These are phyloP conservation scores for Pristionchus maxplancki DNA, from an alignment of 2,888 invertebrate genomes.

Conservation along the genomic window DNA sequence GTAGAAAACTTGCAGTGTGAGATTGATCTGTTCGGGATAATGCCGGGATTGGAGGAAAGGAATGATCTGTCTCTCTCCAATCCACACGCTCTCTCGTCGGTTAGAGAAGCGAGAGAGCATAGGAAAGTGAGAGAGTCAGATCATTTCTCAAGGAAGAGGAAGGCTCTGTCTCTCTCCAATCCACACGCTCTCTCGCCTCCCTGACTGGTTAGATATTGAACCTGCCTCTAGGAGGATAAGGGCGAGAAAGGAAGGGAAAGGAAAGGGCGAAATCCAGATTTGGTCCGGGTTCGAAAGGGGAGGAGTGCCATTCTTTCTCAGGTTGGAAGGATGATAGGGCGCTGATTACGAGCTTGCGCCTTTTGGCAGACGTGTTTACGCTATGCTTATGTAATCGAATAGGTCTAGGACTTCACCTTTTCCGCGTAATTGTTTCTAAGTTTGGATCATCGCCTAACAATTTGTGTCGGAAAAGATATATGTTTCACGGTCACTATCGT, in stretches of 20 bases:
- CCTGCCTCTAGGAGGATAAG: too few relatives aligned
- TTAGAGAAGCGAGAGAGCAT: too few relatives aligned
- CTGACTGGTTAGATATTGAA: too few relatives aligned
- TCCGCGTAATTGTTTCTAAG: not conserved
- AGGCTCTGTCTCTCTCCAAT: too few relatives aligned
- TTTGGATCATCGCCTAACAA: too few relatives aligned
- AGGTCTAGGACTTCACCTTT: not conserved
- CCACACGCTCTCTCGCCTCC: too few relatives aligned
- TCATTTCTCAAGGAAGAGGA: too few relatives aligned
- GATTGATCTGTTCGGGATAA: constrained; percentile 5
- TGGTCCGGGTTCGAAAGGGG: not conserved
- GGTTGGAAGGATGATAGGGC: not conserved
- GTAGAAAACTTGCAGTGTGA: constrained; percentile 18
- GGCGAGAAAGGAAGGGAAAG: not conserved
- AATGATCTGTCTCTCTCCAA: too few relatives aligned
- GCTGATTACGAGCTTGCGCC: not conserved
- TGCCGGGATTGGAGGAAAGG: not conserved
- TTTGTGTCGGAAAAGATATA: too few relatives aligned
- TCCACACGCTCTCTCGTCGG: too few relatives aligned
- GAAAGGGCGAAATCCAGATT: constrained; percentile 12
- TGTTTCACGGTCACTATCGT: too few relatives aligned
- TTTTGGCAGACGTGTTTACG: not conserved
- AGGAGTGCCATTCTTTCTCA: constrained; percentile 27
- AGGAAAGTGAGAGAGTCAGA: too few relatives aligned
- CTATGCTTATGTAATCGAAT: not conserved